A percentile compares a stretch with the other conserved stretches of the same genome.
Conservation (phyloP, 2,797 vertebrate species). For the Bovichtus diacanthus region DNA sequence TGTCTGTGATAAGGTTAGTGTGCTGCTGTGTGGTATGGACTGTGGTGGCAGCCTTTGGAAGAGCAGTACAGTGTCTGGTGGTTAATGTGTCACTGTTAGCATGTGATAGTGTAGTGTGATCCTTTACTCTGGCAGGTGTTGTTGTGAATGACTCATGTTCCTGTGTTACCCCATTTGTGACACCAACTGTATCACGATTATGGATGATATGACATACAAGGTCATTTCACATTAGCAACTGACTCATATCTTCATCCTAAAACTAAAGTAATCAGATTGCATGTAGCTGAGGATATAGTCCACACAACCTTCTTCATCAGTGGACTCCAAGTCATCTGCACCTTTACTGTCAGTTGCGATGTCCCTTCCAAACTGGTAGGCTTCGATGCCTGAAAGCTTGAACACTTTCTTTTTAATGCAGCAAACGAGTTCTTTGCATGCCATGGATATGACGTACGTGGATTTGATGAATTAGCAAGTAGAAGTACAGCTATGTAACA, state of each 20-base stretch:
- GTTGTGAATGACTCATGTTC: neutral
- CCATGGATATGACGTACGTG: neutral
- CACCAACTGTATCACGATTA: neutral
- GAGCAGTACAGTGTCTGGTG: no score
- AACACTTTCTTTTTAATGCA: conserved; percentile 27
- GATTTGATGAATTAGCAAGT: neutral
- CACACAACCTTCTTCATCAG: no score
- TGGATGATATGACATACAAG: neutral
- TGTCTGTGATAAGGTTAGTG: no score
- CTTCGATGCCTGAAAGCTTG: neutral
- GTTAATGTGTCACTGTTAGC: no score
- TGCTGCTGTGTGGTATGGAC: no score
- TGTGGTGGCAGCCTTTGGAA: no score
- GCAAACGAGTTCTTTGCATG: neutral
- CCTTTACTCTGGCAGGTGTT: no score
- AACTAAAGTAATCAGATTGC: neutral
- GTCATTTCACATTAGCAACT: conserved; percentile 25
- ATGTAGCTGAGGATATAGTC: no score
- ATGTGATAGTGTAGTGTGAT: neutral
- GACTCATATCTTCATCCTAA: conserved; percentile 23
- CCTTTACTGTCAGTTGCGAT: neutral
- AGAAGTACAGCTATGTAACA: no score
- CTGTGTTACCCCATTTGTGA: neutral
- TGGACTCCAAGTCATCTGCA: neutral
- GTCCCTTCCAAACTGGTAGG: neutral